A percentile compares a stretch with the other conserved stretches of the same genome.
These are phyloP conservation scores for Sicus ferrugineus DNA, from an alignment of 2,888 invertebrate species.

Conservation along the genomic window DNA sequence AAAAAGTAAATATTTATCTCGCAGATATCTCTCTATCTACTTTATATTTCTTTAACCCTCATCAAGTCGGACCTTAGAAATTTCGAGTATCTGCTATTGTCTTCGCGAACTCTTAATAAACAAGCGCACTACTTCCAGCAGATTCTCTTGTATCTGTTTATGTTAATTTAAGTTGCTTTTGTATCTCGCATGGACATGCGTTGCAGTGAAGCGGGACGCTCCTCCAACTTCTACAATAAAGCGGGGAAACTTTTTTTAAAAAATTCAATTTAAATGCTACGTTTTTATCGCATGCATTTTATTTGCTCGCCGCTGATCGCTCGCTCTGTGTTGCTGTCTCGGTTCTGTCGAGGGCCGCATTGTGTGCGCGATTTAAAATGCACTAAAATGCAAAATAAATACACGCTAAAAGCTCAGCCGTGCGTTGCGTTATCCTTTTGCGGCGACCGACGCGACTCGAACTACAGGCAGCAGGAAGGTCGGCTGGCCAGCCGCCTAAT, in stretches of 20 bases:
- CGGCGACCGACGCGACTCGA: background rate
- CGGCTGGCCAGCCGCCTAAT: conserved; percentile 6
- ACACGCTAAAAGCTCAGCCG: conserved; percentile 18
- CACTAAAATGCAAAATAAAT: conserved; percentile 33
- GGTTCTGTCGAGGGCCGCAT: background rate
- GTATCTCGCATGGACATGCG: background rate
- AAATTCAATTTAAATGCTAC: conserved; percentile 21
- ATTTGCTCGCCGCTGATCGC: background rate
- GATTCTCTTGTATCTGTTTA: background rate
- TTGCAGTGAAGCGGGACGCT: background rate
- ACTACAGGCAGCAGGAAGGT: background rate
- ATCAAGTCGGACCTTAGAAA: too few relatives aligned
- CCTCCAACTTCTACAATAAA: conserved; percentile 5
- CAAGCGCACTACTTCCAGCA: background rate
- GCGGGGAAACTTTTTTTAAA: background rate
- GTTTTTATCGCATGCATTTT: conserved; percentile 13
- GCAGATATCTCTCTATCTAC: too few relatives aligned
- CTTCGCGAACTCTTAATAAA: background rate
- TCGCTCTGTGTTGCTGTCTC: background rate
- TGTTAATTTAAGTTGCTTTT: conserved; percentile 11
- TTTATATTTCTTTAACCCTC: too few relatives aligned
- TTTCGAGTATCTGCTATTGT: background rate
- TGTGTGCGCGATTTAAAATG: conserved; percentile 27
- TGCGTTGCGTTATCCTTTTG: conserved; percentile 28
- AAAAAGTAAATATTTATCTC: too few relatives aligned